phyloP scores from a whole-genome alignment of 2,888 invertebrate species.

The Chorisops tibialis region DNA sequence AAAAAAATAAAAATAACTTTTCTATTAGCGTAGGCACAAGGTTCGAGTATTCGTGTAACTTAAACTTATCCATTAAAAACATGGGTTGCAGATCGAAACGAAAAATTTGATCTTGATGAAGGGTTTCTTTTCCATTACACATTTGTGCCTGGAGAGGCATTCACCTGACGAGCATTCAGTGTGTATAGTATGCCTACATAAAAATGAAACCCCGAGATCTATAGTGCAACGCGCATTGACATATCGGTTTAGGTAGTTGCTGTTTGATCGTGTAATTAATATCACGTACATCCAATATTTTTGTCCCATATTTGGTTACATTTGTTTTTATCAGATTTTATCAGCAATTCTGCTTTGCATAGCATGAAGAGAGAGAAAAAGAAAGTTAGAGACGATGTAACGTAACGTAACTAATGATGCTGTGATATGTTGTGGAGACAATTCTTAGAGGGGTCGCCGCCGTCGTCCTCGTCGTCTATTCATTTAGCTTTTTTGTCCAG shows the following conservation, averaged over 20 bases:
- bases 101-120: slow-evolving; percentile 16
- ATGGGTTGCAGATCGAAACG: background rate
- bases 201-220: too few species aligned
- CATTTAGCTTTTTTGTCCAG: too few species aligned
- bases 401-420: slow-evolving; percentile 13
- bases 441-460: too few species aligned
- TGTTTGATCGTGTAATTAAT: slow-evolving; percentile 23
- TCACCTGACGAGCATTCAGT: background rate
- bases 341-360: background rate
- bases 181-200: background rate
- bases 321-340: slow-evolving; percentile 20
- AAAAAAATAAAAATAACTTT: too few species aligned
- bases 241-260: background rate
- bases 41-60: too few species aligned
- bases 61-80: background rate
- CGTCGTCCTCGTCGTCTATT: too few species aligned
- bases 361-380: background rate
- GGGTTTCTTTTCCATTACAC: slow-evolving; percentile 1
- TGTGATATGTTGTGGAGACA: background rate
- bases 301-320: slow-evolving; percentile 24
- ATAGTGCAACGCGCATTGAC: background rate
- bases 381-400: background rate
- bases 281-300: slow-evolving; percentile 15
- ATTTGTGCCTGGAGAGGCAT: background rate
- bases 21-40: too few species aligned